Base-by-base conservation (phyloP, 2,113 vertebrate genomes). In the Nothocercus nigrocapillus region DNA sequence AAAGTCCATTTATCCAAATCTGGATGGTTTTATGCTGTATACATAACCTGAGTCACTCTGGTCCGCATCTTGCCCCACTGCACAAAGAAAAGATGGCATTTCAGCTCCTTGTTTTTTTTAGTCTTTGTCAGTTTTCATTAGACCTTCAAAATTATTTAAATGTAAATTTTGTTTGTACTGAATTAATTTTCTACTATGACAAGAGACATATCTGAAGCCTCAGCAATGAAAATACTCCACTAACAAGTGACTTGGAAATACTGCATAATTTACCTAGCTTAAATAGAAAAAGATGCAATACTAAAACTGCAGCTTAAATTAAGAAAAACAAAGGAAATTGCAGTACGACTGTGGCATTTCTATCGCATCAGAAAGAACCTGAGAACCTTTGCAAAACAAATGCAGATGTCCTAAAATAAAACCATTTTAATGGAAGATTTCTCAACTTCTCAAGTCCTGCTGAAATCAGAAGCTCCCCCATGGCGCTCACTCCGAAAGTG, bases 1-100 rank as follows among this genome's bases (percentile, higher is more conserved):
- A 90, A 84, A 69, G n/a, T 49, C 36, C 12, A 92, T 94, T 93
- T 92, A 88, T 86, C 86, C 77, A 89, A 93, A 93, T 96, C 92
- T 90, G 70, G 62, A 73, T 42, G 76, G 59, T 53, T 90, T 82
- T 89, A 87, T 51, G 30, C n/a, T 73, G 27, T 76, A 45, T 67
- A 42, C 28, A 58, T 53, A 84, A 79, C n/a, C 45, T 24, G 8
- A 92, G 16, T 67, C 4, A 1, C 61, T 89, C 61, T 72, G 61
- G 49, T 68, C 44, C 79, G 51, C 34, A 76, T 90, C 74, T 77
- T 89, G 22, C 47, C 47, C 47, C 83, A 61, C 53, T 56, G 47
- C 38, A 87, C 61, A 61, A 42, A 16, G 53, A 70, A 91, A 70
- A 95, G n/a, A 82, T 82, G 69, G 86, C 82, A 85, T 59, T 85